A percentile compares a stretch with the other conserved stretches of the same genome.
These are phyloP conservation scores for Palaemon carinicauda DNA, from an alignment of 1,140 invertebrate genomes.

Conservation along the genomic window DNA sequence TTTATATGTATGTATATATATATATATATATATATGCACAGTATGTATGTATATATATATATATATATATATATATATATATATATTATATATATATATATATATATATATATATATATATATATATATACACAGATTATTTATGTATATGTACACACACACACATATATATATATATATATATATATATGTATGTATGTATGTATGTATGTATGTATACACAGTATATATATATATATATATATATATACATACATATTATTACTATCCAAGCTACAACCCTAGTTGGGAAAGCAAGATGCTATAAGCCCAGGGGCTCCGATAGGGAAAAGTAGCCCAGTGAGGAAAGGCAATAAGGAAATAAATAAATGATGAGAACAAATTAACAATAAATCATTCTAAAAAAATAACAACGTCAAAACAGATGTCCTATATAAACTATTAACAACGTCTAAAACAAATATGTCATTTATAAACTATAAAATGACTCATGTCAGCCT, in stretches of 20 bases:
- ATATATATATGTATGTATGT: background rate
- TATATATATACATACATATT: constrained; percentile 7
- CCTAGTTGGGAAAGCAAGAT: too few relatives aligned
- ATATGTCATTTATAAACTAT: too few relatives aligned
- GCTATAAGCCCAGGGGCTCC: too few relatives aligned
- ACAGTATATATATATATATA: background rate
- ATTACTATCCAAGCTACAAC: too few relatives aligned
- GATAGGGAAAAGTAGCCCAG: too few relatives aligned
- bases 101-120: background rate
- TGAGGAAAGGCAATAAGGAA: too few relatives aligned
- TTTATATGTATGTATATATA: background rate
- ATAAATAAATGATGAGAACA: too few relatives aligned
- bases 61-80: background rate
- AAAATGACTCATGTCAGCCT: too few relatives aligned
- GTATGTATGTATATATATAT: background rate
- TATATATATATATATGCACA: background rate
- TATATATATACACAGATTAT: background rate
- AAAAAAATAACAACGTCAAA: too few relatives aligned
- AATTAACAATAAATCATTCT: too few relatives aligned
- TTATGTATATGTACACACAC: background rate
- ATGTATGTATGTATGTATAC: background rate
- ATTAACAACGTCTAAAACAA: too few relatives aligned
- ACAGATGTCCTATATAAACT: too few relatives aligned
- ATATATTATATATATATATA: background rate
- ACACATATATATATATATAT: background rate